Base-by-base conservation (phyloP, 2,113 vertebrate genomes). In the Himantopus leucocephalus region DNA sequence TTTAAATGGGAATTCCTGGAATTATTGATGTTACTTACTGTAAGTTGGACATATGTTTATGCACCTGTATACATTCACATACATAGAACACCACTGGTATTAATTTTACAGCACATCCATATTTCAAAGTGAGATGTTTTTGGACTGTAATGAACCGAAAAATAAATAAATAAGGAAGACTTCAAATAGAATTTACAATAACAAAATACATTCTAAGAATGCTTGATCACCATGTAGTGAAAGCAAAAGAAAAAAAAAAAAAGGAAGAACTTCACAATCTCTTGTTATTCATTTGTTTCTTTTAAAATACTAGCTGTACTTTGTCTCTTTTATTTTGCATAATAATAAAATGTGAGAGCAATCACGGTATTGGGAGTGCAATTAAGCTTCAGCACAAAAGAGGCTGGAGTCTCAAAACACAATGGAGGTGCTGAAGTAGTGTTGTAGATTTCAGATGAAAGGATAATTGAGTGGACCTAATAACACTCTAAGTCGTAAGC, bases 381-480 rank as follows among this genome's bases (percentile, higher is more conserved):
- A 72, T 96, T 85, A 94, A 96, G 66, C 43, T 78, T 72, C 84
- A 78, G 64, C 47, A 95, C 73, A 90, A 87, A 95, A 83, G 60
- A 43, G 16, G 8, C 35, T 78, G 43, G 43, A 91, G 80, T 68
- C 43, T 78, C 43, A 52, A 84, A 89, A 60, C 55, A 89, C 76
- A 94, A 78, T 64, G 70, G 60, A 92, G 43, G 35, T 78, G 26
- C 60, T 81, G 72, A 95, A 87, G 56, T 47, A 60, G 76, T 27
- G 35, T 45, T 81, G 84, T n/a, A 67, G 52, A 74, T 77, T 85
- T 87, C 86, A 75, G 89, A 89, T 68, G 43, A 91, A 92, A 68
- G 34, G 35, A 86, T 72, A 85, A 86, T 88, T 81, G 72, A 88
- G 43, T 45, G 64, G 75, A 75, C 68, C 67, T 56, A 41, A 64